phyloP scores from a whole-genome alignment of 2,113 vertebrate species.

The Pelobates fuscus region DNA sequence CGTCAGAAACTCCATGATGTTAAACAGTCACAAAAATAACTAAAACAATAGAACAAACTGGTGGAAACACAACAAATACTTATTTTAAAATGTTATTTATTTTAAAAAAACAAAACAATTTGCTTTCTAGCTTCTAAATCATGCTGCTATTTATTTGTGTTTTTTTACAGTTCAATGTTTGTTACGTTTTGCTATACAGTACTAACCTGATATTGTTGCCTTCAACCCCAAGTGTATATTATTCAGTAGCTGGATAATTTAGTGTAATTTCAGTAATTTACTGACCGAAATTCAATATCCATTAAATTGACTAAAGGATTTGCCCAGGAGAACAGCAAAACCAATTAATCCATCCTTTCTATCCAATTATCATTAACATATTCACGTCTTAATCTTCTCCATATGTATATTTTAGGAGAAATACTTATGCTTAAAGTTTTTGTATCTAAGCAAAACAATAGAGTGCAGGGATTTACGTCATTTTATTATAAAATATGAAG shows the following conservation, averaged over 20 bases:
- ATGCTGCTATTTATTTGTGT: no score
- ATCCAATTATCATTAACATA: background rate
- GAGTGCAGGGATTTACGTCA: background rate
- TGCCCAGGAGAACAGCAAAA: background rate
- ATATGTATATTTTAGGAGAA: background rate
- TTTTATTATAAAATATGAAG: background rate
- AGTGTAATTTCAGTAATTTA: background rate
- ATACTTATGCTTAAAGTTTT: background rate
- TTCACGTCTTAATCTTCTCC: background rate
- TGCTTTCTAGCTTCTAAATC: no score
- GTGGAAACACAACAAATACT: no score
- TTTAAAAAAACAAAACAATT: no score
- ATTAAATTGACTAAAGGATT: background rate
- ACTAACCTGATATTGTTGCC: no score
- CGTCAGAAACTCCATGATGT: no score
- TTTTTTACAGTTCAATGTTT: no score
- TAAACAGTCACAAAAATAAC: no score
- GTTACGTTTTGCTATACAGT: no score
- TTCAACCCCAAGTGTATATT: no score
- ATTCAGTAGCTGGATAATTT: background rate
- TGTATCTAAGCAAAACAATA: background rate
- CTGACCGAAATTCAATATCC: conserved; percentile 5
- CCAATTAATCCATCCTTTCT: background rate
- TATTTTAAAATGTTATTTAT: no score
- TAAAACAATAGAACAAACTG: no score